Conservation (phyloP, 2,888 invertebrate genomes). For the Sepioteuthis lessoniana region DNA sequence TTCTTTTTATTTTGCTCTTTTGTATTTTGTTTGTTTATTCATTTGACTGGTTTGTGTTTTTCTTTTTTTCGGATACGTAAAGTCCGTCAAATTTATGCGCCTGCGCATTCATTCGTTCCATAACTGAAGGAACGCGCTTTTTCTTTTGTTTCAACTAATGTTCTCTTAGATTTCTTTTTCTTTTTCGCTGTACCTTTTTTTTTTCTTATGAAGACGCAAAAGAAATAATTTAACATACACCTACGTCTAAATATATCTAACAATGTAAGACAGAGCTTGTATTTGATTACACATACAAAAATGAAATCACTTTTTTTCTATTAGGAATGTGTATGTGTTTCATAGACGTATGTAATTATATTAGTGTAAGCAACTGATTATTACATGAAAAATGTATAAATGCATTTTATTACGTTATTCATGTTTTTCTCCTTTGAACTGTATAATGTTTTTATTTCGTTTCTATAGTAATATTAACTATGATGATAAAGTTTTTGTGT, state of each 20-base stretch:
- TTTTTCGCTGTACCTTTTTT: neutral
- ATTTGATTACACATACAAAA: neutral
- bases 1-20: no score
- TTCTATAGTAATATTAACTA: no score
- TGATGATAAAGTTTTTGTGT: no score
- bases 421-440: neutral
- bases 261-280: neutral
- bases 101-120: neutral
- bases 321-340: neutral
- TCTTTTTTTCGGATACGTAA: neutral
- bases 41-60: no score
- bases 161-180: neutral
- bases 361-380: neutral
- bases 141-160: constrained; percentile 33
- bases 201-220: neutral
- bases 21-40: no score
- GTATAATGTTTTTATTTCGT: neutral
- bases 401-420: neutral
- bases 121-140: neutral
- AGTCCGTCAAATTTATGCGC: constrained; percentile 2
- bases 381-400: neutral
- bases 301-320: neutral
- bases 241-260: neutral
- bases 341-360: neutral
- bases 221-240: neutral